phyloP scores from a whole-genome alignment of 2,888 invertebrate genomes.

The Chloroclysta siterata region DNA sequence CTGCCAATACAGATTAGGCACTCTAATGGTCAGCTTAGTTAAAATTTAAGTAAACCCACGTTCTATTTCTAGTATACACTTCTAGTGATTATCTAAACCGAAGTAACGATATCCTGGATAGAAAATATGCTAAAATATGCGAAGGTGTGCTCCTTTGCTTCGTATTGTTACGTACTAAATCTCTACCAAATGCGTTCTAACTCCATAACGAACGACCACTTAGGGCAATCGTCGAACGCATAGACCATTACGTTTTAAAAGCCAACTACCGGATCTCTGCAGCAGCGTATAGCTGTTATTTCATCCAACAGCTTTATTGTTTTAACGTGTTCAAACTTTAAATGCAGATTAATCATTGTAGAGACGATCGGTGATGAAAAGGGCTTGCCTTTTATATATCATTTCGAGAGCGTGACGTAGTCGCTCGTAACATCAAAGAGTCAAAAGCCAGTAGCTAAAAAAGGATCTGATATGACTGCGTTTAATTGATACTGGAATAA shows the following conservation, averaged over 20 bases:
- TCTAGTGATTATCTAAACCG: not conserved
- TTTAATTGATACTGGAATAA: slow-evolving; percentile 32
- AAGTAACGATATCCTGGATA: slow-evolving; percentile 7
- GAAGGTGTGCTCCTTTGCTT: slow-evolving; percentile 20
- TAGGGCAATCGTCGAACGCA: slow-evolving; percentile 47
- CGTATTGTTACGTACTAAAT: slow-evolving; percentile 37
- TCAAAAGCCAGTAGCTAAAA: slow-evolving; percentile 50
- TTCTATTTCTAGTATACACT: no score
- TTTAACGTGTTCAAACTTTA: slow-evolving; percentile 52
- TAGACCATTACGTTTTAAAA: slow-evolving; percentile 48
- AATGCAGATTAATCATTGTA: slow-evolving; percentile 52
- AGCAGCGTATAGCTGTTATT: slow-evolving; percentile 55
- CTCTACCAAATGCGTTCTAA: slow-evolving; percentile 37
- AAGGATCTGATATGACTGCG: slow-evolving; percentile 52
- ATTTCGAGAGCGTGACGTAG: slow-evolving; percentile 52
- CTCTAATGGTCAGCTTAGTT: not conserved
- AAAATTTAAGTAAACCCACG: slow-evolving; percentile 6
- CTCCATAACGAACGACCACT: slow-evolving; percentile 41
- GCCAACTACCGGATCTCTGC: slow-evolving; percentile 57
- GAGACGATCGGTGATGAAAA: slow-evolving; percentile 45
- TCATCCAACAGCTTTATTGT: slow-evolving; percentile 47
- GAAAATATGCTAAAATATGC: slow-evolving; percentile 17
- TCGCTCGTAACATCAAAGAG: slow-evolving; percentile 14
- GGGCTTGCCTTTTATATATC: slow-evolving; percentile 53
- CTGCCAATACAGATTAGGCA: no score